Conservation (phyloP, 2,797 vertebrate genomes). For the Pangasius krempfi region DNA sequence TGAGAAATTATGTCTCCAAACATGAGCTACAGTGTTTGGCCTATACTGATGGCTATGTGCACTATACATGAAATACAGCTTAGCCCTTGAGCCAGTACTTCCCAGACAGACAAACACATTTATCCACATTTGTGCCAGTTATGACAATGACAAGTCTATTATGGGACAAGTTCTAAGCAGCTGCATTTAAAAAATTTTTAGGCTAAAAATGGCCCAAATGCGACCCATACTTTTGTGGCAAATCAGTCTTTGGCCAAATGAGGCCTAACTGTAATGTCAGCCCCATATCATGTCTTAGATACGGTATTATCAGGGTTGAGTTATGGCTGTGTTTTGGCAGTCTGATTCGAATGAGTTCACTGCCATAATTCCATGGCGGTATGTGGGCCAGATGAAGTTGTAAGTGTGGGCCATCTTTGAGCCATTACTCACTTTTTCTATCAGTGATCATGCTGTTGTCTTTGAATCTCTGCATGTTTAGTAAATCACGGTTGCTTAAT, state of each 20-base stretch:
- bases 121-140: background rate
- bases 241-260: background rate
- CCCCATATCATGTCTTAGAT: conserved; percentile 1
- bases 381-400: background rate
- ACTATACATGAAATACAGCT: background rate
- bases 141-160: background rate
- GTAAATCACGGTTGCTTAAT: background rate
- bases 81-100: background rate
- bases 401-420: background rate
- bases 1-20: background rate
- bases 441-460: background rate
- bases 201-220: background rate
- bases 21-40: background rate
- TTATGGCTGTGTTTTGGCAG: conserved; percentile 9
- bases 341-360: background rate
- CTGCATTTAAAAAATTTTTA: background rate
- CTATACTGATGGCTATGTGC: background rate
- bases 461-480: background rate
- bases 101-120: background rate
- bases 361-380: background rate
- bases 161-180: background rate
- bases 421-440: conserved; percentile 6
- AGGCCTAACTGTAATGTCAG: background rate
- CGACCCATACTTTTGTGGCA: background rate
- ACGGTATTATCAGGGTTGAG: background rate